Evolutionary conservation across 1,140 invertebrate species (phyloP).

Genomic region (Pseudomyrmex concolor): DNA sequence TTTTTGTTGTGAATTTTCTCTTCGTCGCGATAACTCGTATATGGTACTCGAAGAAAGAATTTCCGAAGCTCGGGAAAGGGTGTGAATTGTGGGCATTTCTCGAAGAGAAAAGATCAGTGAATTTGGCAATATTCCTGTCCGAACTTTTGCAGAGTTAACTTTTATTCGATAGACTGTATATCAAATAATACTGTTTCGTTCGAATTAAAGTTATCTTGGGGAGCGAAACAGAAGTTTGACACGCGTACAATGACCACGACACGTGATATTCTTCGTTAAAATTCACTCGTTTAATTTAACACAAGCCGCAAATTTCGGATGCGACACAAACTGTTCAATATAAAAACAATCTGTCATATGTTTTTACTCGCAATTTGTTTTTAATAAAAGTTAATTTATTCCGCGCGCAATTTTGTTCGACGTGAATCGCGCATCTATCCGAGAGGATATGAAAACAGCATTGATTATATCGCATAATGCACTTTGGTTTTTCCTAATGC

Average conservation of each 20-base stretch:
- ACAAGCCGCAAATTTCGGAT: background rate
- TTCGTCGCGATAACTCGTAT: background rate
- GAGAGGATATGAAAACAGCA: background rate
- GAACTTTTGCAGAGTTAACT: constrained; percentile 36
- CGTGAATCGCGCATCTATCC: background rate
- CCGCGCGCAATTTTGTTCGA: background rate
- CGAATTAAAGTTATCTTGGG: no score
- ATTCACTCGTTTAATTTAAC: no score
- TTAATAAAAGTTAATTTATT: background rate
- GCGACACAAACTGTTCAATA: background rate
- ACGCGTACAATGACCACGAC: no score
- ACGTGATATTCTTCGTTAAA: no score
- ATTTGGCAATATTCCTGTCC: constrained; percentile 25
- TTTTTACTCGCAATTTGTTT: background rate
- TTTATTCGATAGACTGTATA: background rate
- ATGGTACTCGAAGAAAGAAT: constrained; percentile 5
- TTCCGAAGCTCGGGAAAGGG: constrained; percentile 7
- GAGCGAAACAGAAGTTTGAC: no score
- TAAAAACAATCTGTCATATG: no score
- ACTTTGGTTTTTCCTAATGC: background rate
- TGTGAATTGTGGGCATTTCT: background rate
- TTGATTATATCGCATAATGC: background rate
- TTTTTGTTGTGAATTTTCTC: constrained; percentile 28
- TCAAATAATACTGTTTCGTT: no score
- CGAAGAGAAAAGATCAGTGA: constrained; percentile 3